Evolutionary conservation across 2,113 vertebrate species (phyloP).

Genomic region (Accipiter virgatus): DNA sequence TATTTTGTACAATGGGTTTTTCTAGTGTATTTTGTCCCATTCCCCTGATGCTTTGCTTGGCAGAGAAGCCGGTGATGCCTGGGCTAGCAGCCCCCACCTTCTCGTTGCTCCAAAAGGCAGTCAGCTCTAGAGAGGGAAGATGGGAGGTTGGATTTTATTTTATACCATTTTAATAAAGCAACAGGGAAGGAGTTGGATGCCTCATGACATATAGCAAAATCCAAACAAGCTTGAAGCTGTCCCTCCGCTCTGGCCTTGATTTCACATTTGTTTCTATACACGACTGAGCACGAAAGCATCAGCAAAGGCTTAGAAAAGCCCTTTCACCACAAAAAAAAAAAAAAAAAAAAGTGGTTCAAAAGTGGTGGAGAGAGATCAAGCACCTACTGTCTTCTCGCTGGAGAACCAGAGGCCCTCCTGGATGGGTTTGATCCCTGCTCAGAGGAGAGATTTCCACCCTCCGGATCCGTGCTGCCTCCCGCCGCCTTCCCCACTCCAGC

Average conservation of each 20-base stretch:
- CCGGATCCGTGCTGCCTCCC: neutral
- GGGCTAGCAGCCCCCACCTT: neutral
- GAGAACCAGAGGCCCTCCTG: rapidly evolving
- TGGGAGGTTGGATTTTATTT: neutral
- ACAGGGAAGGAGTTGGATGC: neutral
- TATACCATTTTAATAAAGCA: neutral
- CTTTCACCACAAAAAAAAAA: neutral
- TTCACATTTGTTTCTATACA: neutral
- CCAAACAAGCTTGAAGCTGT: neutral
- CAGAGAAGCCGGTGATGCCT: neutral
- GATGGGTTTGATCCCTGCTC: neutral
- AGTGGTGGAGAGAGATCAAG: neutral
- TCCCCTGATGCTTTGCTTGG: neutral
- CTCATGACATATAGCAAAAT: neutral
- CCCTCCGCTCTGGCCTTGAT: rapidly evolving
- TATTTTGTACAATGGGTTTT: neutral
- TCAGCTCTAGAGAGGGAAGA: neutral
- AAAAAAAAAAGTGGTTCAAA: neutral
- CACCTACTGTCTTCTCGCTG: neutral
- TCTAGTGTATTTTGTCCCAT: neutral
- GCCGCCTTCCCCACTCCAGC: neutral
- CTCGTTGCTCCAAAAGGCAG: neutral
- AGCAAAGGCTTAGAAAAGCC: neutral
- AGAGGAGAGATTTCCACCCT: neutral
- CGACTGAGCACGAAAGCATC: neutral